Base-by-base conservation (phyloP, 1,140 invertebrate species). In the Drosophila kikkawai region DNA sequence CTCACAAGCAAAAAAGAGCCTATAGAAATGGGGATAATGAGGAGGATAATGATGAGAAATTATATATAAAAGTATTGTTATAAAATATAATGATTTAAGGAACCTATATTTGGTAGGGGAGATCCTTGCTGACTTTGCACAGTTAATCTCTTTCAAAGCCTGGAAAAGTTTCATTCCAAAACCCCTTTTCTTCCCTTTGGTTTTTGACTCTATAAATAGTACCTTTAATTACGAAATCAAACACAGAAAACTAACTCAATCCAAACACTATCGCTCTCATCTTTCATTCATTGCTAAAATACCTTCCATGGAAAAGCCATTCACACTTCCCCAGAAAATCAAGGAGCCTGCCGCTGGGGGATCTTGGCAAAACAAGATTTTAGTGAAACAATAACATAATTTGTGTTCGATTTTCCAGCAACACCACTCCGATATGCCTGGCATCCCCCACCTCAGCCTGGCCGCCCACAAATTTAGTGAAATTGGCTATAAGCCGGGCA, bases 401-500 rank as follows among this genome's bases (percentile, higher is more conserved):
- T 73, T 71, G 66, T 56, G 29, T 70, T 71, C 7, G 66, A 70
- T 57, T 50, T 36, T 29, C 3, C 9, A 58, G 15, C 51, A 55
- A 37, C 51, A 37, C 15, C 17, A 55, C 17, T 17, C 9, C 1
- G 12, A 5, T n/a, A 15, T 15, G 45, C 45, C 2, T 7, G 6
- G 19, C 45, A 26, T 13, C 51, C 66, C 19, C 15, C 36, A 5
- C 34, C 17, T 12, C 26, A 36, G 7, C 0, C 36, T 29, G 53
- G 57, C 70, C 79, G 69, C 75, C 79, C 83, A 86, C 75, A 87
- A 87, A 86, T 85, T 57, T 15, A 36, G 61, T 45, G 36, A 44
- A 88, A 82, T 75, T 75, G 83, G 67, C 58, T n/a, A 88, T 88
- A 78, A 88, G 67, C 73, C 58, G 79, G 77, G 84, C 83, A 87